phyloP scores from a whole-genome alignment of 2,888 invertebrate genomes.

The Schizaphis graminum region DNA sequence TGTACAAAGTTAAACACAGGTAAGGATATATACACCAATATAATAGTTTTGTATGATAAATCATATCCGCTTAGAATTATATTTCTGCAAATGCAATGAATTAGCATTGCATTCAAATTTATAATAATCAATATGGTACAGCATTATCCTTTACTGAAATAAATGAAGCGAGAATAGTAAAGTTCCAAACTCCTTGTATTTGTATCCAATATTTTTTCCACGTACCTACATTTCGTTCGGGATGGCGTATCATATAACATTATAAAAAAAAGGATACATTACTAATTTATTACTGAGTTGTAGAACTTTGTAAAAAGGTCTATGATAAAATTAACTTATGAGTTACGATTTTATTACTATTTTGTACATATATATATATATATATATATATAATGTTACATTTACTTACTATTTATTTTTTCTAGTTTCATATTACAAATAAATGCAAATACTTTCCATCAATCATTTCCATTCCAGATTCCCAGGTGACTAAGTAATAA shows the following conservation, averaged over 20 bases:
- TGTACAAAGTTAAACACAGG: background rate
- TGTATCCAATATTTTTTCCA: background rate
- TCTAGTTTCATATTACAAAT: background rate
- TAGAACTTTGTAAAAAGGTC: background rate
- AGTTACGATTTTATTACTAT: background rate
- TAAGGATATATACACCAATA: background rate
- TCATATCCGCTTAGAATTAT: background rate
- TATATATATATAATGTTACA: background rate
- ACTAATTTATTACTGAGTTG: background rate
- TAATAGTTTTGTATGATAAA: background rate
- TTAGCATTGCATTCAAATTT: background rate
- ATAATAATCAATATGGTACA: conserved; percentile 3
- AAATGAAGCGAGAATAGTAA: background rate
- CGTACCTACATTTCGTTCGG: background rate
- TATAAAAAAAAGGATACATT: background rate
- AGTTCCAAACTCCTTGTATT: background rate
- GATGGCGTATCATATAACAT: background rate
- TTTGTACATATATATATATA: background rate
- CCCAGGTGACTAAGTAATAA: background rate
- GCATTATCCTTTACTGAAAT: background rate
- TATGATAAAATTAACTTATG: background rate
- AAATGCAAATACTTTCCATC: background rate
- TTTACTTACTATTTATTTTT: background rate
- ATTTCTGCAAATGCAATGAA: background rate
- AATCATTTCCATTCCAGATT: background rate